These are phyloP conservation scores for Dolichotis patagonum DNA, from an alignment of 2,113 vertebrate species.

Conservation along the genomic window DNA sequence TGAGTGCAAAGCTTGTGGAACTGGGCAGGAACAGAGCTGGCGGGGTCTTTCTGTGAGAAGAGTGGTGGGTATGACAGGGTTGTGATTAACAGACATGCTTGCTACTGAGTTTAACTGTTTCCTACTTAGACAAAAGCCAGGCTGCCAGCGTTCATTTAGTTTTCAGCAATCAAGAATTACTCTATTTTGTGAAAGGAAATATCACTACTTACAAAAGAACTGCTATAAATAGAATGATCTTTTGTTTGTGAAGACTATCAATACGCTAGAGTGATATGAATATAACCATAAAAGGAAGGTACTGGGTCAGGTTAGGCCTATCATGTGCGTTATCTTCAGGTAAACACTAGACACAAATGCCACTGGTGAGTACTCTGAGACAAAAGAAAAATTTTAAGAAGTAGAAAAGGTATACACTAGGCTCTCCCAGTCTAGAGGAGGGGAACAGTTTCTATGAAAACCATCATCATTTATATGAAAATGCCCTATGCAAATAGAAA, in stretches of 20 bases:
- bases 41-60: background rate
- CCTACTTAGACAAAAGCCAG: background rate
- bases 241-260: background rate
- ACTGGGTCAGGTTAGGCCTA: background rate
- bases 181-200: background rate
- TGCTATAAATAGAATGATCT: background rate
- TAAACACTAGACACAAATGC: background rate
- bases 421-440: background rate
- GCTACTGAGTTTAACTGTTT: background rate
- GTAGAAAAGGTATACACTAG: background rate
- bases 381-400: background rate
- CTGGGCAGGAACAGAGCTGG: accelerated
- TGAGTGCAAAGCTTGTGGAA: background rate
- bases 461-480: background rate
- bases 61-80: background rate
- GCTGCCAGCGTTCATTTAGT: background rate
- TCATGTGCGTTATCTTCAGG: background rate
- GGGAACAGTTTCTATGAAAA: background rate
- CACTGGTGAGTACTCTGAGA: background rate
- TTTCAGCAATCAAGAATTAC: background rate
- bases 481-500: background rate
- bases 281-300: background rate
- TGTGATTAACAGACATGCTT: background rate
- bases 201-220: background rate
- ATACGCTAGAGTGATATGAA: background rate